A percentile compares a stretch with the other conserved stretches of the same genome.
Conservation (phyloP, 1,140 invertebrate species). For the Centruroides vittatus region DNA sequence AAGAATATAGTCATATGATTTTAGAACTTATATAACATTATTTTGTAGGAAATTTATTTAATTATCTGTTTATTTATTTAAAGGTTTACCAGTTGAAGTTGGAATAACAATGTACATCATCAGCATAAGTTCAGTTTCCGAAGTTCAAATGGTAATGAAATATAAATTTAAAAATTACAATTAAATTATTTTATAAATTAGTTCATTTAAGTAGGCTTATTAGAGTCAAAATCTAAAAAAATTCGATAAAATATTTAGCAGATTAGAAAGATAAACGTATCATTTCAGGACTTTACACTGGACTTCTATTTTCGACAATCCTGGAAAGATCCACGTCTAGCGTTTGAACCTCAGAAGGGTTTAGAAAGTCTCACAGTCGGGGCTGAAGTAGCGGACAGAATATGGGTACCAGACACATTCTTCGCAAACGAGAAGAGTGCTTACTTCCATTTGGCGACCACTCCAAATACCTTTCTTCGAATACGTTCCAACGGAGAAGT, state of each 20-base stretch:
- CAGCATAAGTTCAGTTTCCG: slow-evolving; percentile 95
- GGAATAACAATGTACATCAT: slow-evolving; percentile 96
- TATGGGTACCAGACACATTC: slow-evolving; percentile 83
- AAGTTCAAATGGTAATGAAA: slow-evolving; percentile 81
- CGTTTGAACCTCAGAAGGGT: slow-evolving; percentile 29
- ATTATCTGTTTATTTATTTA: slow-evolving; percentile 36
- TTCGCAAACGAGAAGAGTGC: slow-evolving; percentile 97
- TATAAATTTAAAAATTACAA: neutral
- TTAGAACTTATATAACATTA: too few species aligned
- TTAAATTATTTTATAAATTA: neutral
- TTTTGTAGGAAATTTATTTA: neutral
- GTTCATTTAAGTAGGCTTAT: neutral
- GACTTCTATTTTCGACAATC: slow-evolving; percentile 98
- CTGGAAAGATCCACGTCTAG: slow-evolving; percentile 74
- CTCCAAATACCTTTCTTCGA: slow-evolving; percentile 91
- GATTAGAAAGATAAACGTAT: neutral
- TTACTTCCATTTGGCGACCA: slow-evolving; percentile 94
- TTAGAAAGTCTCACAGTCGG: slow-evolving; percentile 33
- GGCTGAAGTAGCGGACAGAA: slow-evolving; percentile 35
- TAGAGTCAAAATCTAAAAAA: neutral
- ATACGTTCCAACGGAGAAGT: slow-evolving; percentile 89
- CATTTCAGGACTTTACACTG: slow-evolving; percentile 73
- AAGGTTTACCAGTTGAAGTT: slow-evolving; percentile 88
- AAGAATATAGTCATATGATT: too few species aligned
- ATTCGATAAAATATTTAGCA: neutral